Evolutionary conservation across 64 coral and sea anemone genomes (phyloP), one percentile per base, ranked within the genome.

Genomic region (Acropora yongei): DNA sequence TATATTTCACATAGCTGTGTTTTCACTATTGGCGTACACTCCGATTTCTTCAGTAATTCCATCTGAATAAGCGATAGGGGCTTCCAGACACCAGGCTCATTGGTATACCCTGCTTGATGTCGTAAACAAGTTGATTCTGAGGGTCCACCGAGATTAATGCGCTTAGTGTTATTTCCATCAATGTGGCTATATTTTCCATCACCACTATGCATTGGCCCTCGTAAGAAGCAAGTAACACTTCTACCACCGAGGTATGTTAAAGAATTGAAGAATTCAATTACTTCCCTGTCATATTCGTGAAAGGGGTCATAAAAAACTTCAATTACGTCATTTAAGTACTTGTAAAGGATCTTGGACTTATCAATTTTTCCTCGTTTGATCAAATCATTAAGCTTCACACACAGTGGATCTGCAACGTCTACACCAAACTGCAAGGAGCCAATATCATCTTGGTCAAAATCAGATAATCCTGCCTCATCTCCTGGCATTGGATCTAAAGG

Each of bases 71-170:
- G 17, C 5, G 92, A 89, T n/a, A 88, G 86, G 47, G 92, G 92
- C 72, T 94, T 94, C 84, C 76, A 81, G 10, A 94, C 86, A 41
- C 92, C 86, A 45, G 92, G 77, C 44, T 94, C 78, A 30, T 93
- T 87, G 43, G 91, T 93, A 44, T 93, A 93, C 44, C 91, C 83
- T 57, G 91, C 91, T 17, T 93, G 84, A 14, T 88, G 75, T 93
- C 74, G 88, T 1, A 88, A 44, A 20, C 73, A 87, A n/a, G 86
- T 82, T 39, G 49, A 83, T 43, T 94, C 79, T 49, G 92, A 89
- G 8, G 86, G 92, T 18, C 86, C 92, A 42, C 92, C 87, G 30
- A 94, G 86, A 48, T 94, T 93, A 47, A 88, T 74, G 58, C 19
- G 55, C 72, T 93, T 93, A 61, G 89, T 86, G 16, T 47, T 82